Conservation (phyloP, 2,113 vertebrate genomes). For the Siphamia tubifer region DNA sequence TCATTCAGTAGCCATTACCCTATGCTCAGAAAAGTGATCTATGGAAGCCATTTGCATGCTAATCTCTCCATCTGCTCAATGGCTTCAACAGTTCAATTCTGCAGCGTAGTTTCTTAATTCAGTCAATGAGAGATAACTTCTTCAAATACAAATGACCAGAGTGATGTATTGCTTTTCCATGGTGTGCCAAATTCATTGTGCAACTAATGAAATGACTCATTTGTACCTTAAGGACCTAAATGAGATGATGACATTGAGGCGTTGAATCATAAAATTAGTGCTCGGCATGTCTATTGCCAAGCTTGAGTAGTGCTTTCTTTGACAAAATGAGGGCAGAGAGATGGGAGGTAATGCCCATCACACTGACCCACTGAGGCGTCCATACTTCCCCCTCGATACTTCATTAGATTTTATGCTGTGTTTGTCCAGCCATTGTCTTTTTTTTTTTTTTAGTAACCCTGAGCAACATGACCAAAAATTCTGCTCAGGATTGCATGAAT, state of each 20-base stretch:
- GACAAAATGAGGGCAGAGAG: slow-evolving; percentile 3
- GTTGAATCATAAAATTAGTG: slow-evolving; percentile 67
- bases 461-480: no score
- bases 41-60: slow-evolving; percentile 70
- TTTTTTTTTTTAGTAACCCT: no score
- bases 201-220: slow-evolving; percentile 70
- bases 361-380: slow-evolving; percentile 11
- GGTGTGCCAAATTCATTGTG: slow-evolving; percentile 74
- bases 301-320: slow-evolving; percentile 27
- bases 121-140: slow-evolving; percentile 49
- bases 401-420: no score
- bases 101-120: slow-evolving; percentile 57
- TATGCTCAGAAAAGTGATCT: slow-evolving; percentile 73
- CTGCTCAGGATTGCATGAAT: no score
- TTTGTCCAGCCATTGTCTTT: no score
- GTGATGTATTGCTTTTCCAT: slow-evolving; percentile 74
- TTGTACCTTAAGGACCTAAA: slow-evolving; percentile 66
- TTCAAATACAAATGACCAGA: slow-evolving; percentile 52
- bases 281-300: slow-evolving; percentile 43
- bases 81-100: slow-evolving; percentile 59
- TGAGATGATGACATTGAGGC: slow-evolving; percentile 70
- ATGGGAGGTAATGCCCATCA: not conserved
- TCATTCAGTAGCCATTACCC: slow-evolving; percentile 75
- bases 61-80: slow-evolving; percentile 67
- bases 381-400: no score